Conservation (phyloP, 2,888 invertebrate genomes). For the Anagyrus pseudococci region DNA sequence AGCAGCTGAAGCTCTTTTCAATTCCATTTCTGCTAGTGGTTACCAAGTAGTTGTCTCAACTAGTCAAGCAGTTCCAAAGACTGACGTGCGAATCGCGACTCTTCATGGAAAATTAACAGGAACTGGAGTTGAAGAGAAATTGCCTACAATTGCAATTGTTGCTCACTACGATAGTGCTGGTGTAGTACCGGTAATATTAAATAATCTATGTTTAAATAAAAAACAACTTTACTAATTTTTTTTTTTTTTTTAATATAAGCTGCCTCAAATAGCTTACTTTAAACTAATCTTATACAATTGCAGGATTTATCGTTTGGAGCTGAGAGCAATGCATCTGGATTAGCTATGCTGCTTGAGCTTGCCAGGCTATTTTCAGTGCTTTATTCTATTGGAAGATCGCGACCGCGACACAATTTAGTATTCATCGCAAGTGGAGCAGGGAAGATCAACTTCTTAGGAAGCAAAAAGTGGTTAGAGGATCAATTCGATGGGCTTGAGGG, state of each 20-base stretch:
- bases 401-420: conserved; percentile 79
- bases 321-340: conserved; percentile 93
- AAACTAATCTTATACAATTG: conserved; percentile 10
- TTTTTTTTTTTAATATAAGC: conserved; percentile 16
- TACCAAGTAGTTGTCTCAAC: conserved; percentile 90
- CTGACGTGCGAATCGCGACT: conserved; percentile 85
- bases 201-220: not conserved
- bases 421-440: conserved; percentile 92
- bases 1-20: conserved; percentile 82
- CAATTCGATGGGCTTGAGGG: conserved; percentile 82
- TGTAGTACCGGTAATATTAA: conserved; percentile 78
- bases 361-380: conserved; percentile 87
- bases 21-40: conserved; percentile 91
- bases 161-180: conserved; percentile 94
- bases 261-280: too few species aligned
- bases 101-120: conserved; percentile 85
- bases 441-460: conserved; percentile 92
- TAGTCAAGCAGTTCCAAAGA: conserved; percentile 72
- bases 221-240: too few species aligned
- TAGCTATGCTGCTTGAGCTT: conserved; percentile 85
- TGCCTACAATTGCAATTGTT: conserved; percentile 88
- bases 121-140: conserved; percentile 72
- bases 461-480: conserved; percentile 95
- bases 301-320: conserved; percentile 87
- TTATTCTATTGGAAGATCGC: conserved; percentile 76